Percentiles rank a stretch among this genome's conserved stretches.
These are phyloP conservation scores for Hypercompe scribonia DNA, from an alignment of 2,888 invertebrate genomes.

Conservation along the genomic window DNA sequence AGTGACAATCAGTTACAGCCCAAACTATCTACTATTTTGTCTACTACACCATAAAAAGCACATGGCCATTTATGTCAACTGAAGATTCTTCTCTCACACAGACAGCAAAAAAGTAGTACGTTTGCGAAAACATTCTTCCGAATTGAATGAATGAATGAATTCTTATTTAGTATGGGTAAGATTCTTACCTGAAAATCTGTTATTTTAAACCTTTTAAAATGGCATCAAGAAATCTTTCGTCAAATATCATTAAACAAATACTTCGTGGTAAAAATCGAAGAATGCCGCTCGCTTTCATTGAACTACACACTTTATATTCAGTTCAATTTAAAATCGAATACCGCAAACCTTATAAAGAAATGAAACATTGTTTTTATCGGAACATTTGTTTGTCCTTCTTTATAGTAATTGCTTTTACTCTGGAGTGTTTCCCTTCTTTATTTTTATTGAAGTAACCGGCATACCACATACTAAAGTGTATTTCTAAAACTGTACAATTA, in stretches of 20 bases:
- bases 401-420: slow-evolving; percentile 7
- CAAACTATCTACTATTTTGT: too few relatives aligned
- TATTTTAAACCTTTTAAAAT: neutral
- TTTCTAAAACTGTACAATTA: neutral
- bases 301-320: slow-evolving; percentile 15
- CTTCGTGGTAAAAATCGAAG: neutral
- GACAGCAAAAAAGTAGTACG: too few relatives aligned
- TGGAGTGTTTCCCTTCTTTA: neutral
- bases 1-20: too few relatives aligned
- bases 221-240: neutral
- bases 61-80: too few relatives aligned
- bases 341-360: neutral
- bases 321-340: neutral
- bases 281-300: neutral
- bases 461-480: neutral
- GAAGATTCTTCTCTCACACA: too few relatives aligned
- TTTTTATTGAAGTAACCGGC: neutral
- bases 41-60: too few relatives aligned
- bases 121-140: neutral
- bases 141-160: too few relatives aligned
- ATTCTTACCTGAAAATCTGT: neutral
- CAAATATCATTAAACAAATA: neutral
- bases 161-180: neutral
- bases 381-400: slow-evolving; percentile 2
- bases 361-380: slow-evolving; percentile 16